Conservation (phyloP, 2,113 vertebrate genomes). For the Lophotis ruficrista region DNA sequence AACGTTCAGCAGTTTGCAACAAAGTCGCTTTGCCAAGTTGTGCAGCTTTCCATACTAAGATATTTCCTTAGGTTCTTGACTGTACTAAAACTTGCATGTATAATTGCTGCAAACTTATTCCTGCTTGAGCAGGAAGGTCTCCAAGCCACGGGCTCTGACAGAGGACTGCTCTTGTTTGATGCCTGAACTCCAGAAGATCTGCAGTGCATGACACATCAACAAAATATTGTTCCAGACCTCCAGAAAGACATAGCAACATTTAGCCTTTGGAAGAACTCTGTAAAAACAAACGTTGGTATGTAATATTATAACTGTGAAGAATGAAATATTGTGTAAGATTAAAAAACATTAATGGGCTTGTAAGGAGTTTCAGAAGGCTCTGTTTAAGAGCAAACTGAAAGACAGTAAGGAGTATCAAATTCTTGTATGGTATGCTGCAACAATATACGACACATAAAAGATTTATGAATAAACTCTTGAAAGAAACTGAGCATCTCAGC, state of each 20-base stretch:
- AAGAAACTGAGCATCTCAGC: neutral
- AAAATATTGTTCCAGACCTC: neutral
- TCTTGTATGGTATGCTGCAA: neutral
- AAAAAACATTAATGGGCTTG: neutral
- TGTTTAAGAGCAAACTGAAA: neutral
- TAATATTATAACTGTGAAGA: neutral
- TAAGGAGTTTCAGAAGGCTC: neutral
- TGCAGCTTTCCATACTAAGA: neutral
- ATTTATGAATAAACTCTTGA: neutral
- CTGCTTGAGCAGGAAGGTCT: neutral
- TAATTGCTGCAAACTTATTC: neutral
- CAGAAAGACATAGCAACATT: neutral
- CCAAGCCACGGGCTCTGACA: neutral
- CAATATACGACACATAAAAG: neutral
- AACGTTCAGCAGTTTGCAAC: neutral
- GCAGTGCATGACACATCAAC: neutral
- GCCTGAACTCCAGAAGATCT: neutral
- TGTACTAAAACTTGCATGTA: neutral
- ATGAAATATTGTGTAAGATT: neutral
- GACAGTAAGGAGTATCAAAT: neutral
- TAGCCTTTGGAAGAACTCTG: neutral
- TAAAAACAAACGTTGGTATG: neutral
- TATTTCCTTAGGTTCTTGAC: neutral
- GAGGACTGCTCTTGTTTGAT: neutral
- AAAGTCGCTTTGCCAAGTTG: neutral